Base-by-base conservation (phyloP, 2,113 vertebrate genomes). In the Chlamydotis undulata region DNA sequence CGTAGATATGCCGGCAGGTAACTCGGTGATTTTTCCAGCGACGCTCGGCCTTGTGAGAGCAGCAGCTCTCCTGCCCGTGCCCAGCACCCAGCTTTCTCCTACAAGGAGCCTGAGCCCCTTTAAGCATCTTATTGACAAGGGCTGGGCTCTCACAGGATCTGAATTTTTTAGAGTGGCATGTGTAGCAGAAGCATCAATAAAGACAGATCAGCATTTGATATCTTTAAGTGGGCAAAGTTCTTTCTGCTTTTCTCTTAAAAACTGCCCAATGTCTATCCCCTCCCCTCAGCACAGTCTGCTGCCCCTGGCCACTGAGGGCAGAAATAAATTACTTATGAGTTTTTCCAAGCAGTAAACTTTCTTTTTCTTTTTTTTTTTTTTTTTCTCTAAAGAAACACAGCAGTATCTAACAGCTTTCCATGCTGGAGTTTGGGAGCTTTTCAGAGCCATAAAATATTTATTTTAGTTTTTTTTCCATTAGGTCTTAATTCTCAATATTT, bases 371-470 rank as follows among this genome's bases (percentile, higher is more conserved):
- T 24, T 33, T 18, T 29, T 35, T 39, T 29, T 35, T 26, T 26
- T 14, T 21, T 14, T 22, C 13, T 21, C 37, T 43, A 29, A 60
- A 63, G 10, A 69, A 85, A 50, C 31, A 55, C 45, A 70, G 60
- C 80, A 83, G n/a, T 80, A 80, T 77, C 91, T 80, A 83, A 95
- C 47, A 83, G 67, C 59, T 95, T 94, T 96, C 71, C 31, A 7
- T 77, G 67, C 50, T 85, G 55, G 59, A 90, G 89, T 77, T 65
- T 67, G 47, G 71, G 76, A 93, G 85, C 25, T 92, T 93, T 96
- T 94, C 76, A 81, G 69, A 92, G 35, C 82, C 53, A 94, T 96
- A 79, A 97, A 97, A 87, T 90, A 96, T 94, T 96, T 94, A 97
- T 95, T 95, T 83, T 70, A 53, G 5, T 64, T 84, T 73, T 45